A percentile compares a stretch with the other conserved stretches of the same genome.
Evolutionary conservation across 2,797 vertebrate species (phyloP).

Genomic region (Xenops minutus): DNA sequence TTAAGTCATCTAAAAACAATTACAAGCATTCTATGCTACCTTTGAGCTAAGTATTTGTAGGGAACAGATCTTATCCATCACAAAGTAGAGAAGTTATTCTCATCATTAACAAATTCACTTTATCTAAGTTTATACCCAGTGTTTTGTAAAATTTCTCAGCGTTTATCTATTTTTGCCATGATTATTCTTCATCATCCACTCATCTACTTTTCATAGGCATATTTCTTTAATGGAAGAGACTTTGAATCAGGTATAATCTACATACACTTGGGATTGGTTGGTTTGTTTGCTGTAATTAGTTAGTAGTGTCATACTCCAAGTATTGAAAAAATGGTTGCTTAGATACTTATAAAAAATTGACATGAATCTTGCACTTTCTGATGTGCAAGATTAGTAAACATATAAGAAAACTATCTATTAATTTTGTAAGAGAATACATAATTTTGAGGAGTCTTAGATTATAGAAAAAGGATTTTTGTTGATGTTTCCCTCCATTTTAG

Average conservation of each 20-base stretch:
- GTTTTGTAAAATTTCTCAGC: neutral
- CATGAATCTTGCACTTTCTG: neutral
- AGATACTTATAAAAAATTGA: neutral
- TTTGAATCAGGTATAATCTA: neutral
- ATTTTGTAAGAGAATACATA: neutral
- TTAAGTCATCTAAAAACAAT: neutral
- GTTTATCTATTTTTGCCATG: neutral
- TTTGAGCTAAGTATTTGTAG: neutral
- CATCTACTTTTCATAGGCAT: neutral
- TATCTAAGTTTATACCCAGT: neutral
- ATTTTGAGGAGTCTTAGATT: neutral
- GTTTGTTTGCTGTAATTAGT: neutral
- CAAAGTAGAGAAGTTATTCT: neutral
- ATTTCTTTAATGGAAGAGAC: neutral
- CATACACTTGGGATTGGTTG: neutral
- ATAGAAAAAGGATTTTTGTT: neutral
- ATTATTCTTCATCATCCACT: neutral
- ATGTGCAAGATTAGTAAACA: neutral
- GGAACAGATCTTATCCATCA: neutral
- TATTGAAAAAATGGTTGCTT: neutral
- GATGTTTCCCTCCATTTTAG: neutral
- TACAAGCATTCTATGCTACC: neutral
- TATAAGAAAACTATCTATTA: neutral
- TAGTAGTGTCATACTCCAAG: neutral
- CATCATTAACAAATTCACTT: neutral